These are phyloP conservation scores for Sebastes alutus DNA, from an alignment of 2,797 vertebrate genomes.

Conservation along the genomic window DNA sequence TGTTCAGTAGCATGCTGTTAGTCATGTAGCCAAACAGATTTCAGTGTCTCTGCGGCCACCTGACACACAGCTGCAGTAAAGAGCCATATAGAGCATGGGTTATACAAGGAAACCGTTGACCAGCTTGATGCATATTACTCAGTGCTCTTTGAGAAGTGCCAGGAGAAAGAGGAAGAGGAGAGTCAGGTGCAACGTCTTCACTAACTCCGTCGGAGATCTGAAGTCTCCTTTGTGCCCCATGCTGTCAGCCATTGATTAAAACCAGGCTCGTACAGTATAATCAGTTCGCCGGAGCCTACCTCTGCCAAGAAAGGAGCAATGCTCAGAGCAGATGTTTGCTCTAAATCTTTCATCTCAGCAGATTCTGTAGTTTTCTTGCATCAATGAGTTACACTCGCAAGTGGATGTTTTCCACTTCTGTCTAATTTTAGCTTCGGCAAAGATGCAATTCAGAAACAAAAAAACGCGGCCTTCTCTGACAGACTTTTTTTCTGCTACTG, in stretches of 20 bases:
- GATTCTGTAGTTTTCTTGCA: conserved; percentile 30
- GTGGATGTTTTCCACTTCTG: conserved; percentile 35
- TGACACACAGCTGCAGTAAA: conserved; percentile 2
- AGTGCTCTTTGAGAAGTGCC: conserved; percentile 1
- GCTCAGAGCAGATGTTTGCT: conserved; percentile 66
- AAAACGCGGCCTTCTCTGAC: not conserved
- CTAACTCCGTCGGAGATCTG: conserved; percentile 30
- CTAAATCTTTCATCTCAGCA: conserved; percentile 49
- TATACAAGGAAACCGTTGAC: not conserved
- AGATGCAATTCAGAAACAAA: conserved; percentile 23
- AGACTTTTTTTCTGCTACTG: conserved; percentile 4
- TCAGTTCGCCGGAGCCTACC: conserved; percentile 42
- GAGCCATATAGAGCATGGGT: not conserved
- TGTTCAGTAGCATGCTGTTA: conserved; percentile 13
- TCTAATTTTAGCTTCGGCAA: conserved; percentile 55
- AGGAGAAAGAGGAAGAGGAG: conserved; percentile 5
- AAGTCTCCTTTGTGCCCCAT: conserved; percentile 42
- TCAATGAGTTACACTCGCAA: conserved; percentile 33
- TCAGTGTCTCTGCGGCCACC: not conserved
- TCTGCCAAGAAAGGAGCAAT: conserved; percentile 50
- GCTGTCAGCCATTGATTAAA: conserved; percentile 71
- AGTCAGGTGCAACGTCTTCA: conserved; percentile 50
- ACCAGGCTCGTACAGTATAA: conserved; percentile 56
- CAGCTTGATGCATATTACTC: not conserved
- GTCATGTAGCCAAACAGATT: conserved; percentile 32